Evolutionary conservation across 1,140 invertebrate species (phyloP), one percentile per base, ranked within the genome.

Genomic region (Drosophila rufa): DNA sequence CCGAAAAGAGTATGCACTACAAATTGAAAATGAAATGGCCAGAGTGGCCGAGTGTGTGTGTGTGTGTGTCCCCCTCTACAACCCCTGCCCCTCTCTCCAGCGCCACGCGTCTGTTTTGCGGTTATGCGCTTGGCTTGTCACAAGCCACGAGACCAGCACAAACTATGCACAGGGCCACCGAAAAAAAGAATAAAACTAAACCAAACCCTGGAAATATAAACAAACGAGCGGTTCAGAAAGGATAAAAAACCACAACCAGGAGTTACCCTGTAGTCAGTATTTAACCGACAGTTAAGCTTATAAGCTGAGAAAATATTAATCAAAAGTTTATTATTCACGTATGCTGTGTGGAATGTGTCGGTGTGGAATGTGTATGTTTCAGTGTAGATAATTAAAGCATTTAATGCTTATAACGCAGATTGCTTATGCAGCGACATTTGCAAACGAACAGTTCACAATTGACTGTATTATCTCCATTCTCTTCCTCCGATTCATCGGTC

Each of bases 91-190:
- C 22, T 30, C 45, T 47, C 36, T 64, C 14, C 15, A 53, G 27
- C 9, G 57, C 45, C 33, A 38, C 38, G 76, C 66, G 76, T 84
- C 64, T 77, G 77, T 84, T 80, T 66, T 89, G 83, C 65, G 84
- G 83, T 83, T 87, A 77, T 77, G 83, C 80, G 83, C 84, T 76
- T 77, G 84, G 83, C 75, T 89, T 87, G 84, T 81, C 82, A 50
- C 55, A 25, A 78, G 73, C 51, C 81, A 73, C 46, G 66, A 83
- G 78, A 85, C 76, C 80, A 79, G 73, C 61, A 79, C 62, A 67
- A 85, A 86, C 82, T 79, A 79, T 65, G 68, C 53, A 79, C 33
- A 61, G 60, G 30, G 51, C 42, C 45, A 66, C 8, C 58, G 40
- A 48, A 46, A 56, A 43, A 65, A 43, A 27, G 0, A 33, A 55